Base-by-base conservation (phyloP, 92 coral and sea anemone species). In the Plumapathes pennacea region DNA sequence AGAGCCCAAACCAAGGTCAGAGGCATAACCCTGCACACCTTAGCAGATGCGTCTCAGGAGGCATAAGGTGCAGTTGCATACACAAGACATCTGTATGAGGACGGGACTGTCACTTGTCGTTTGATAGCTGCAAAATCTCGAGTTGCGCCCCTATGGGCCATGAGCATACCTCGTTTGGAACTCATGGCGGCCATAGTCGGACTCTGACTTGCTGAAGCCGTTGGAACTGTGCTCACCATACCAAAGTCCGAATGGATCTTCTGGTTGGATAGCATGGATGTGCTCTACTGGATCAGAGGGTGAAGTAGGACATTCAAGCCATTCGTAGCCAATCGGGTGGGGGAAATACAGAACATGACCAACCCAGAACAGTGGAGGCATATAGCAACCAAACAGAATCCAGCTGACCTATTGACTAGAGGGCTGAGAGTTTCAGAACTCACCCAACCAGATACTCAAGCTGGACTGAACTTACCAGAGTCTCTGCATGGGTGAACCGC, bases 151-250 rank as follows among this genome's bases (percentile, higher is more conserved):
- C 64, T 72, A 31, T 21, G 54, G 38, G 50, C 53, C 3, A 60
- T 72, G 18, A 76, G 81, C 38, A 76, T 82, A 17, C 80, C 80
- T 28, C 60, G 77, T 19, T 49, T 71, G 38, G 81, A 64, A 55
- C 57, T 77, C 42, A 60, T 67, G 79, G 77, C 73, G 12, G 83
- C 86, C 32, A 62, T 85, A 15, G 48, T 85, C 27, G 80, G 90
- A 32, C 38, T 58, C 29, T 67, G 81, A 22, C 46, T 84, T 4
- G 48, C 68, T 18, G 29, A 25, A 27, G 38, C 71, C 10, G 49
- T 77, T 59, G 59, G 76, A 13, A 71, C 25, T 25, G 56, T 45
- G 1, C 59, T 36, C 33, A 50, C 50, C 62, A 59, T 32, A 36
- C 38, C 18, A 24, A 36, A 46, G 50, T 44, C 14, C 39, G 25